A percentile compares a stretch with the other conserved stretches of the same genome.
Conservation (phyloP, 2,797 vertebrate species). For the Acanthiza pusilla region DNA sequence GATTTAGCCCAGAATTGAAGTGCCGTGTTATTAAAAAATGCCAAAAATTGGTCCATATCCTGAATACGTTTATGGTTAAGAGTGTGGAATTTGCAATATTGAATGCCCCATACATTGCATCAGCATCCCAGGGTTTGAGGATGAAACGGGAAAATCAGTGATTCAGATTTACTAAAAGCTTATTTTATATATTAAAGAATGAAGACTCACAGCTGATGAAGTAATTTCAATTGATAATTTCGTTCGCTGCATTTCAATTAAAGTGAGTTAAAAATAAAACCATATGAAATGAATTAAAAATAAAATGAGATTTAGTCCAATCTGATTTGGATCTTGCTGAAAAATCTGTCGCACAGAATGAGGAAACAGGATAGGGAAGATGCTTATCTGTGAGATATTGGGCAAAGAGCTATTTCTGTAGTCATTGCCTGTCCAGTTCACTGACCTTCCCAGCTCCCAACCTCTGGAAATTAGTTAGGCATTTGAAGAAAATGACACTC, state of each 20-base stretch:
- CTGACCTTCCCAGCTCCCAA: neutral
- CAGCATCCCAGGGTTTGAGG: neutral
- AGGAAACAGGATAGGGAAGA: neutral
- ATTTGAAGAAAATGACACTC: neutral
- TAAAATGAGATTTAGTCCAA: conserved; percentile 26
- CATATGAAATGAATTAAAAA: conserved; percentile 41
- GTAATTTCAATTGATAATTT: conserved; percentile 56
- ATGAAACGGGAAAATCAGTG: neutral
- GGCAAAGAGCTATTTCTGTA: neutral
- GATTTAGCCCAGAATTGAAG: neutral
- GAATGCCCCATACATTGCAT: neutral
- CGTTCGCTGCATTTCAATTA: conserved; percentile 34
- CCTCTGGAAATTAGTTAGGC: neutral
- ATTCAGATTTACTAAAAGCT: conserved; percentile 6
- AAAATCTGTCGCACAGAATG: neutral
- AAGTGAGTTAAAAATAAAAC: conserved; percentile 53
- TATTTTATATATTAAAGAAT: conserved; percentile 13
- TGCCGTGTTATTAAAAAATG: neutral
- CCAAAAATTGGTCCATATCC: neutral
- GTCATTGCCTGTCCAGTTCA: neutral
- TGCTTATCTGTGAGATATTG: neutral
- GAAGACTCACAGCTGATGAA: conserved; percentile 38
- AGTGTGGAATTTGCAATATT: neutral
- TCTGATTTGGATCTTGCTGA: conserved; percentile 17
- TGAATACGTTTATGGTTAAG: neutral